Evolutionary conservation across 2,797 vertebrate genomes (phyloP), one percentile per base, ranked within the genome.

Genomic region (Carcharodon carcharias): DNA sequence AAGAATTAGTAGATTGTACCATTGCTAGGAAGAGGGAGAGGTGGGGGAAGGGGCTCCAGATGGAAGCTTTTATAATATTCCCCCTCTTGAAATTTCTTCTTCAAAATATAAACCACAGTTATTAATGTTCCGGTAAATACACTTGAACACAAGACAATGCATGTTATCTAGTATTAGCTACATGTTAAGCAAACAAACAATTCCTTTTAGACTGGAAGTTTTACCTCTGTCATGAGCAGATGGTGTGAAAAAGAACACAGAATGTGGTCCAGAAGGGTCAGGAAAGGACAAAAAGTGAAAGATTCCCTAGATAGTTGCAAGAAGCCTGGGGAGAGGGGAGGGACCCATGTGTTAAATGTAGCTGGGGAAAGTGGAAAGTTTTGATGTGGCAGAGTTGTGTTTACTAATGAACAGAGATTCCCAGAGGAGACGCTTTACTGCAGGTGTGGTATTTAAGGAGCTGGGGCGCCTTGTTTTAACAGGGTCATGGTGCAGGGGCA

Each of bases 261-360:
- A 98, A 98, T 98, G 98, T 97, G 98, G 98, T 97, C 98, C 97
- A 98, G 97, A 98, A 98, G 98, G 98, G 97, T 98, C 97, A 87
- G 97, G 96, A 97, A 98, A 97, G 98, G 98, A 99, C 98, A 99
- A 98, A 98, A 98, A 98, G 98, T 98, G 98, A 99, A 98, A 98
- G 98, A 98, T 98, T 98, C 98, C 98, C 98, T 98, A 98, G 98
- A 98, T 98, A 98, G 98, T 98, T 98, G 98, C 97, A 98, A 98
- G 98, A 97, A 98, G 97, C 98, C 98, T 97, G 97, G 97, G 97
- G 98, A 98, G 98, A 97, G 97, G 97, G 97, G 98, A 97, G 98
- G 98, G 97, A 96, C 96, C 97, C 96, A 96, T 67, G 21, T 65
- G 97, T 97, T 97, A 97, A 97, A 98, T 98, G 97, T 96, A 96